These are phyloP conservation scores for Ophraella communa DNA, from an alignment of 2,888 invertebrate species.

Conservation along the genomic window DNA sequence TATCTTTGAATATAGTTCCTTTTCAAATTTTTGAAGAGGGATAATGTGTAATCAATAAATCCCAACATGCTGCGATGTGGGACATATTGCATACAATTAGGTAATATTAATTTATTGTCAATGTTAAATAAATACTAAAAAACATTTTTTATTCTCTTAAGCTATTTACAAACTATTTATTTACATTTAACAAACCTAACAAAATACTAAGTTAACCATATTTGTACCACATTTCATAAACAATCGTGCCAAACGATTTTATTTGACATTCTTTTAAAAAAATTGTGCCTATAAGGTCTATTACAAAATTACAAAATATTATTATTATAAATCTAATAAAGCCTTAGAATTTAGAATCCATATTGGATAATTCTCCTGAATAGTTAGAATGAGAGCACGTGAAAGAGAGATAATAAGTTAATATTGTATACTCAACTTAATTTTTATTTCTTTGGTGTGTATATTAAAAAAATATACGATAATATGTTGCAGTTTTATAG, in stretches of 20 bases:
- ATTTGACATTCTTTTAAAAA: slow-evolving; percentile 28
- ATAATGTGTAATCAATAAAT: not conserved
- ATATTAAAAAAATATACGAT: slow-evolving; percentile 60
- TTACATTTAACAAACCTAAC: slow-evolving; percentile 51
- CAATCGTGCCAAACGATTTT: slow-evolving; percentile 40
- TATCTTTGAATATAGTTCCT: too few relatives aligned
- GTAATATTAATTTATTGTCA: not conserved
- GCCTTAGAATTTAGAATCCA: slow-evolving; percentile 28
- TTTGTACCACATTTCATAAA: slow-evolving; percentile 51
- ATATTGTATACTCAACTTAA: slow-evolving; percentile 47
- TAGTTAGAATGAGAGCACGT: slow-evolving; percentile 40
- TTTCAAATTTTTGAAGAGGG: too few relatives aligned
- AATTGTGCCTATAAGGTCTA: slow-evolving; percentile 29
- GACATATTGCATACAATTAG: too few relatives aligned
- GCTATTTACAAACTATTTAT: slow-evolving; percentile 53
- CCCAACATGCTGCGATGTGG: not conserved
- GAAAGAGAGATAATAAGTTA: slow-evolving; percentile 49
- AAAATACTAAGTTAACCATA: slow-evolving; percentile 52
- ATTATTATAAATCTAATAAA: too few relatives aligned
- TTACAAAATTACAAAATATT: slow-evolving; percentile 27
- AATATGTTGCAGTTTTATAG: slow-evolving; percentile 57
- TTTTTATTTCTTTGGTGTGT: slow-evolving; percentile 57
- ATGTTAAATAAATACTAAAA: slow-evolving; percentile 37
- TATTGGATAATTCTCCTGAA: slow-evolving; percentile 25
- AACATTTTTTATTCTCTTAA: slow-evolving; percentile 52